phyloP scores from a whole-genome alignment of 1,140 invertebrate genomes.

The Hycleus phaleratus region DNA sequence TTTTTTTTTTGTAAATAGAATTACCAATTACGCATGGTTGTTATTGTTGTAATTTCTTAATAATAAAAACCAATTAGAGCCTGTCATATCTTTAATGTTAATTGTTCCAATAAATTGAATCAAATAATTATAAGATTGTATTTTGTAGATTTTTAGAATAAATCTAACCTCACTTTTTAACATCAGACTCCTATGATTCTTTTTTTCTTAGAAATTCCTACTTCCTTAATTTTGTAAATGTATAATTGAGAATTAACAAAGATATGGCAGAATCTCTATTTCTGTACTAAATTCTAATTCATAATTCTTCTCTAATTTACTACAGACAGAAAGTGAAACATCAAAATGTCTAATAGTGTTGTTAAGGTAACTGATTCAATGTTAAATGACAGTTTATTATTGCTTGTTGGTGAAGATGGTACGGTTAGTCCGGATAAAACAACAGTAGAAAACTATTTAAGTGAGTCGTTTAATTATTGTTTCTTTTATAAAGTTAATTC shows the following conservation, averaged over 20 bases:
- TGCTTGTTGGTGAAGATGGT: conserved; percentile 37
- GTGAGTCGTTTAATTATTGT: conserved; percentile 25
- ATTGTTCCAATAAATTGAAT: background rate
- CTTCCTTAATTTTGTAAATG: background rate
- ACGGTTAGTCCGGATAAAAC: conserved; percentile 36
- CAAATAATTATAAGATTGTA: background rate
- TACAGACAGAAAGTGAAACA: too few species aligned
- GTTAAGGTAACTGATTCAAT: conserved; percentile 36
- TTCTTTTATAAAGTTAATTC: background rate
- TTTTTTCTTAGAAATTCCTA: background rate
- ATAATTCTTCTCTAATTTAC: too few species aligned
- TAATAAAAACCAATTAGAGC: background rate
- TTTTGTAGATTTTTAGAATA: background rate
- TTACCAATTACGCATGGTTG: too few species aligned
- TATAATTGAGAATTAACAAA: background rate
- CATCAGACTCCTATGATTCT: background rate
- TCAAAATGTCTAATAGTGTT: conserved; percentile 35
- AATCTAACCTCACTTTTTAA: too few species aligned
- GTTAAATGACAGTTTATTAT: conserved; percentile 31
- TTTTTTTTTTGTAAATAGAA: too few species aligned
- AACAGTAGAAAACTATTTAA: conserved; percentile 36
- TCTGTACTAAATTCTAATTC: background rate
- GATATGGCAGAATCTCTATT: background rate
- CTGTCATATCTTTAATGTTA: background rate
- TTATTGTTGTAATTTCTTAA: too few species aligned